Evolutionary conservation across 2,797 vertebrate genomes (phyloP).

Genomic region (Acestrorhynchus altus): DNA sequence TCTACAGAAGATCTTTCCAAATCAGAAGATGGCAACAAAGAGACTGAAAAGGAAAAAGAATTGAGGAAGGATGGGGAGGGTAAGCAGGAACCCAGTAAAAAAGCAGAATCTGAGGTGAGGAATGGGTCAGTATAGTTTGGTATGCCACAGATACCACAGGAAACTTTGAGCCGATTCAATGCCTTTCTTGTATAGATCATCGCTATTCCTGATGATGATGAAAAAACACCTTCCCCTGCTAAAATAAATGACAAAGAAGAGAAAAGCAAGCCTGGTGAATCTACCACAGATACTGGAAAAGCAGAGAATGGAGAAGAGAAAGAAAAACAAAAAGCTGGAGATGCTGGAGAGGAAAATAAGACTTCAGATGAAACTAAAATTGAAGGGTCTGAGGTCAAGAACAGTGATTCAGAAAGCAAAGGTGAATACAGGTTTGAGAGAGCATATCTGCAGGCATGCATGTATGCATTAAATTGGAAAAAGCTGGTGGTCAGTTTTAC

Average conservation of each 20-base stretch:
- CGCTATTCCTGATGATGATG: slow-evolving; percentile 77
- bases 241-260: slow-evolving; percentile 60
- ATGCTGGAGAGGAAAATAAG: slow-evolving; percentile 65
- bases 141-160: not conserved
- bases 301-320: slow-evolving; percentile 62
- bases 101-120: slow-evolving; percentile 67
- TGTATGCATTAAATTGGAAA: not conserved
- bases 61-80: slow-evolving; percentile 69
- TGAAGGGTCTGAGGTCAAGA: slow-evolving; percentile 71
- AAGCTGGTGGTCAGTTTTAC: not conserved
- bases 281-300: slow-evolving; percentile 71
- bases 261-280: slow-evolving; percentile 67
- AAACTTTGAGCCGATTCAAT: not conserved
- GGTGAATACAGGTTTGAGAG: slow-evolving; percentile 56
- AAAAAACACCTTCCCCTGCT: slow-evolving; percentile 60
- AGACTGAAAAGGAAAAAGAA: slow-evolving; percentile 71
- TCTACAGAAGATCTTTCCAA: slow-evolving; percentile 70
- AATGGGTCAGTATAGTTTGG: not conserved
- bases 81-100: slow-evolving; percentile 63
- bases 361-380: slow-evolving; percentile 61
- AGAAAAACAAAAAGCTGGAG: slow-evolving; percentile 56
- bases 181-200: slow-evolving; percentile 72
- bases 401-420: slow-evolving; percentile 70
- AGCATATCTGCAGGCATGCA: too few species aligned
- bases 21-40: slow-evolving; percentile 71